Conservation (phyloP, 2,113 vertebrate genomes). For the Caranx melampygus region DNA sequence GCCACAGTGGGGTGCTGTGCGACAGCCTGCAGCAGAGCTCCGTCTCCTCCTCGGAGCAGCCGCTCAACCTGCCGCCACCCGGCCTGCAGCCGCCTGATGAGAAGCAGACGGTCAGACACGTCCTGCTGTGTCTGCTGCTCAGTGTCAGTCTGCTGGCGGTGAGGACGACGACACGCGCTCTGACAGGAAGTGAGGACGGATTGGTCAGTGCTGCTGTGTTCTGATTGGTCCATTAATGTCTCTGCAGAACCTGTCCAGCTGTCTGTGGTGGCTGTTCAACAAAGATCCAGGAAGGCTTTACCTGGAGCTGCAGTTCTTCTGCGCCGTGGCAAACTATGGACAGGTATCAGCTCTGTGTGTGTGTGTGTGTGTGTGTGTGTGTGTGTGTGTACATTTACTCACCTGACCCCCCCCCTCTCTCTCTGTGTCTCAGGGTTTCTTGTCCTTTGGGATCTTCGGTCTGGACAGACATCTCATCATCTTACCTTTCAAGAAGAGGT, state of each 20-base stretch:
- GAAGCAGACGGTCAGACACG: slow-evolving; percentile 91
- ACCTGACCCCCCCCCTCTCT: not conserved
- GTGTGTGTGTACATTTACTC: not conserved
- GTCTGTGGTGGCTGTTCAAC: slow-evolving; percentile 98
- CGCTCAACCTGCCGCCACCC: slow-evolving; percentile 63
- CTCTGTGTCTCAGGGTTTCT: slow-evolving; percentile 88
- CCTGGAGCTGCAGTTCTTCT: slow-evolving; percentile 97
- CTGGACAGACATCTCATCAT: slow-evolving; percentile 97
- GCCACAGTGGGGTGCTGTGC: slow-evolving; percentile 79
- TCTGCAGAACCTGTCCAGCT: slow-evolving; percentile 94
- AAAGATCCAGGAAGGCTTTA: slow-evolving; percentile 94
- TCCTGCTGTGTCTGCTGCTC: slow-evolving; percentile 94
- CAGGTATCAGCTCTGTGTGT: slow-evolving; percentile 85
- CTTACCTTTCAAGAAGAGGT: slow-evolving; percentile 96
- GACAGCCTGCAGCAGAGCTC: slow-evolving; percentile 76
- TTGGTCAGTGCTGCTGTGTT: not conserved
- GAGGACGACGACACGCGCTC: not conserved
- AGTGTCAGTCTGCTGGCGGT: slow-evolving; percentile 94
- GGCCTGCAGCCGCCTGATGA: slow-evolving; percentile 77
- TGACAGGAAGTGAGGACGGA: too few relatives aligned
- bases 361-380: not conserved
- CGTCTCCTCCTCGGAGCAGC: slow-evolving; percentile 65
- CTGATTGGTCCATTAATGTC: slow-evolving; percentile 23
- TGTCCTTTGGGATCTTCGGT: slow-evolving; percentile 96
- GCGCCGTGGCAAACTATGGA: slow-evolving; percentile 96